Percentiles rank a stretch among this genome's conserved stretches.
These are phyloP conservation scores for Empis livida DNA, from an alignment of 2,888 invertebrate species.

Conservation along the genomic window DNA sequence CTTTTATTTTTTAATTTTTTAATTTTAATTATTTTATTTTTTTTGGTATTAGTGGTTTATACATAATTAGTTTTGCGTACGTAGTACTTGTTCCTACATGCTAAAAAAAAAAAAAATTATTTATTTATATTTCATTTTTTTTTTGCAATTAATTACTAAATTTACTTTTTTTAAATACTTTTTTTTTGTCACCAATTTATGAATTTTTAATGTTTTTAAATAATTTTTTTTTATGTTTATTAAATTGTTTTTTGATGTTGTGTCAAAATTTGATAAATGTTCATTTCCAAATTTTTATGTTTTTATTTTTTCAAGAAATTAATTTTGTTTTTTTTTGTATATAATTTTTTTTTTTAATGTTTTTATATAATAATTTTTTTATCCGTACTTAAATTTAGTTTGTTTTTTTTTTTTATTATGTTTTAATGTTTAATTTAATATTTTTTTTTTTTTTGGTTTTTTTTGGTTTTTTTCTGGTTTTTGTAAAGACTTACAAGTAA, in stretches of 20 bases:
- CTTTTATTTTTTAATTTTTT: too few relatives aligned
- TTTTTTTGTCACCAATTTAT: neutral
- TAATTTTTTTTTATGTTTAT: neutral
- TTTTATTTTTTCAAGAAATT: neutral
- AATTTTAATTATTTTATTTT: too few relatives aligned
- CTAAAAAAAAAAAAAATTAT: neutral
- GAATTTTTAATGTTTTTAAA: too few relatives aligned
- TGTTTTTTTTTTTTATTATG: too few relatives aligned
- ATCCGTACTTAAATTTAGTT: too few relatives aligned
- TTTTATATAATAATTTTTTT: neutral
- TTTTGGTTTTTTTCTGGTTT: conserved; percentile 10
- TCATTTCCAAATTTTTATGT: neutral
- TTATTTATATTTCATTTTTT: neutral
- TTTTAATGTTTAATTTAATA: too few relatives aligned
- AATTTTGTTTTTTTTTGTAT: neutral
- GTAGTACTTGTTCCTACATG: neutral
- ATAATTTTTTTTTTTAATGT: neutral
- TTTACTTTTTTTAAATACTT: neutral
- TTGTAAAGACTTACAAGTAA: conserved; percentile 15
- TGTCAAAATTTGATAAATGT: too few relatives aligned
- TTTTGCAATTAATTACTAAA: neutral
- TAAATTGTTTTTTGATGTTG: too few relatives aligned
- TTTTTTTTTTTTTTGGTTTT: conserved; percentile 1
- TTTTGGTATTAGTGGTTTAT: too few relatives aligned
- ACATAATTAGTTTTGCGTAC: too few relatives aligned